Percentiles rank a stretch among this genome's conserved stretches.
These are phyloP conservation scores for Latheticus oryzae DNA, from an alignment of 2,888 invertebrate genomes.

Conservation along the genomic window DNA sequence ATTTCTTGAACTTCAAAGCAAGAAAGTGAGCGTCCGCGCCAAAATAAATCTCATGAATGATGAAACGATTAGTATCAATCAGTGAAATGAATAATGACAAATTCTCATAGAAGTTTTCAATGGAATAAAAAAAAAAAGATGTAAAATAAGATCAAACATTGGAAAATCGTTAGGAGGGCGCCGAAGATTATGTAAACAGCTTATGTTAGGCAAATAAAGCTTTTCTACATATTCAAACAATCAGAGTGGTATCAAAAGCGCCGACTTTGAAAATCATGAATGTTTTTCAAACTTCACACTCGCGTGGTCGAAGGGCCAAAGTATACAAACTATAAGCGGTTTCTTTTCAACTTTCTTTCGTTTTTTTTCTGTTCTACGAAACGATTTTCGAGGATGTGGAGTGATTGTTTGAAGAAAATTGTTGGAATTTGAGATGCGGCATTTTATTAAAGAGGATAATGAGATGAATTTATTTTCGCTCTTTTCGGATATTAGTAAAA, in stretches of 20 bases:
- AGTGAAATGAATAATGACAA: constrained; percentile 22
- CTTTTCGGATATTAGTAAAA: too few relatives aligned
- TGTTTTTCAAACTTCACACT: constrained; percentile 52
- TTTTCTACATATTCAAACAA: constrained; percentile 60
- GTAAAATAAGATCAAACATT: constrained; percentile 43
- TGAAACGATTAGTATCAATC: constrained; percentile 36
- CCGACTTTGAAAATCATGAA: constrained; percentile 52
- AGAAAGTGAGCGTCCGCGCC: constrained; percentile 19
- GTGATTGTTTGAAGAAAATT: constrained; percentile 30
- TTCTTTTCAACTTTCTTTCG: constrained; percentile 56
- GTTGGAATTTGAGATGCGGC: background rate
- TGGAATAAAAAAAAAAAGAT: constrained; percentile 34
- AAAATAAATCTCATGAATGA: constrained; percentile 34
- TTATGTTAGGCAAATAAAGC: constrained; percentile 59
- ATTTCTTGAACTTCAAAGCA: constrained; percentile 38
- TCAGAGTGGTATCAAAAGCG: constrained; percentile 55
- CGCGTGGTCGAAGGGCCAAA: constrained; percentile 50
- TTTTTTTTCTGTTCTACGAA: too few relatives aligned
- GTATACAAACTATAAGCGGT: constrained; percentile 57
- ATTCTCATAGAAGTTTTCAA: constrained; percentile 11
- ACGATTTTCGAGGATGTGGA: constrained; percentile 19
- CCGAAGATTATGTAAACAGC: constrained; percentile 54
- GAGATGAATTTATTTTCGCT: too few relatives aligned
- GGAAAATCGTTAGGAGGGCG: constrained; percentile 40
- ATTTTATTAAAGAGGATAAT: too few relatives aligned